Evolutionary conservation across 2,113 vertebrate genomes (phyloP), one percentile per base, ranked within the genome.

Genomic region (Alexandromys fortis): DNA sequence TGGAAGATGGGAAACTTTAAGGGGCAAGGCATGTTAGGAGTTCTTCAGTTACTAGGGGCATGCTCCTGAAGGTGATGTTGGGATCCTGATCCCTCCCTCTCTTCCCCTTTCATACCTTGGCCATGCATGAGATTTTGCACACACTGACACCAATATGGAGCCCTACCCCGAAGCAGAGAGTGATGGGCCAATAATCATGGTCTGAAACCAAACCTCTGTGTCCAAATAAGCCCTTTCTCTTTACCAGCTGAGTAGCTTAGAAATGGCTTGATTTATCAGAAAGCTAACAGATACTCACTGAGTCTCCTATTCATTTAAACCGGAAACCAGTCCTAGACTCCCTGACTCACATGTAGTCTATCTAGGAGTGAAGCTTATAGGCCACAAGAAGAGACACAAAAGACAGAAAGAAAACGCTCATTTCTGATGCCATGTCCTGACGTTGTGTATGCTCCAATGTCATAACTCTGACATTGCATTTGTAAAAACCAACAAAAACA

Each of bases 401-500:
- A 24, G 35, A 93, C 3, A 91, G 1, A 72, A 52, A 16, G 24
- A 0, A 13, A 1, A 30, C 10, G 8, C 7, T 93, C n/a, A 42
- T 86, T 89, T 95, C 79, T 93, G 35, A 76, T 42, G 86, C 35
- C 10, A 30, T 90, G 47, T 76, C 75, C 81, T 26, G 5, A 49
- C 58, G n/a, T 26, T 68, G 21, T 49, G 30, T 72, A 38, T 96
- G 35, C 83, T 28, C 83, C 61, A 55, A 94, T 85, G 52, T 82
- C 45, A 47, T 19, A n/a, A 68, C 5, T 67, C 49, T 90, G 86
- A 93, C 52, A 79, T 61, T 79, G 11, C 13, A 49, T 81, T 93
- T 79, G 30, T 26, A 77, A 78, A 97, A 96, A 55, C 58, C 22
- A 58, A 88, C 13, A 68, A 77, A 93, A 92, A 55, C 35, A 68